These are phyloP conservation scores for Paralichthys olivaceus DNA, from an alignment of 2,113 vertebrate species.

Conservation along the genomic window DNA sequence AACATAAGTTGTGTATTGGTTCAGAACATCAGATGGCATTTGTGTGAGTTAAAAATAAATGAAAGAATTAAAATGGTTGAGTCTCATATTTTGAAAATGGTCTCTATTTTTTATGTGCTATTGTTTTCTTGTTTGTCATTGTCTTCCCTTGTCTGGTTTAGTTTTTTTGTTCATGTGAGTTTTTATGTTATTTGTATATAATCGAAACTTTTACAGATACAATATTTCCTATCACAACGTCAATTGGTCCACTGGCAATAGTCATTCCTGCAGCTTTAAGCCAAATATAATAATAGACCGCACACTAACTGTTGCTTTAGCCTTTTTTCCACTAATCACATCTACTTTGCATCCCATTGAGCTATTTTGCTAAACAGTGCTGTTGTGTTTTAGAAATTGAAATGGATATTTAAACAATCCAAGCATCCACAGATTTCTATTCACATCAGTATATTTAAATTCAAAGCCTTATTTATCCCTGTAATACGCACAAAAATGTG, in stretches of 20 bases:
- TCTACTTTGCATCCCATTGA: neutral
- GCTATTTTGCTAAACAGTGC: neutral
- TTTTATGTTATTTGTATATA: too few relatives aligned
- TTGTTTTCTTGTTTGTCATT: too few relatives aligned
- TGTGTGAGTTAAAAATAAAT: too few relatives aligned
- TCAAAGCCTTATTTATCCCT: neutral
- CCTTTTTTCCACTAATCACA: neutral
- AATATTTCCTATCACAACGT: neutral
- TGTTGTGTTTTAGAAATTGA: neutral
- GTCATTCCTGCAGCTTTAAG: neutral
- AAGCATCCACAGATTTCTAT: neutral
- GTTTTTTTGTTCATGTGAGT: too few relatives aligned
- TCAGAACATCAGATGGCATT: too few relatives aligned
- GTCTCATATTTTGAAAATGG: too few relatives aligned
- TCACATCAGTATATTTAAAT: neutral
- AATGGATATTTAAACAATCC: too few relatives aligned
- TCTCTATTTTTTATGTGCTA: too few relatives aligned
- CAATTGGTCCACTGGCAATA: neutral
- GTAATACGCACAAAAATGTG: neutral
- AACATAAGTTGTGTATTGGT: too few relatives aligned
- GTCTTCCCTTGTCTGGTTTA: too few relatives aligned
- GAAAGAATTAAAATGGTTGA: too few relatives aligned
- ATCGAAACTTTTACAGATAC: too few relatives aligned
- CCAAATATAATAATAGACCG: neutral
- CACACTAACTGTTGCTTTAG: neutral